phyloP scores from a whole-genome alignment of 2,113 vertebrate genomes.

The Pelusios castaneus region DNA sequence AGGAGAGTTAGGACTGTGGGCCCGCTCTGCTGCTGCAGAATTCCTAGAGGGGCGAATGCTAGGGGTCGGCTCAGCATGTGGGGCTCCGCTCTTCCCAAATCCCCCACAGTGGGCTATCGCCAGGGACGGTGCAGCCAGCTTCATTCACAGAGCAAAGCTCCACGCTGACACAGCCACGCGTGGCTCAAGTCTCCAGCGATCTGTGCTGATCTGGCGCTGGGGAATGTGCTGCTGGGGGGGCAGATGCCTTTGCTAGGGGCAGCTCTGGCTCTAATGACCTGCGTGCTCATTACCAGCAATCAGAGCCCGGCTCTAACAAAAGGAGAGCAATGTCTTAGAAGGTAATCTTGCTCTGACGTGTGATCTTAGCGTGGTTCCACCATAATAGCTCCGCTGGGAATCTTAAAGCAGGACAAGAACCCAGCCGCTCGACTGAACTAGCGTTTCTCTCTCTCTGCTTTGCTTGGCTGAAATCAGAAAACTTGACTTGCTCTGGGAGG shows the following conservation, averaged over 20 bases:
- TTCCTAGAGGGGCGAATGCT: neutral
- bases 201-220: neutral
- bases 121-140: neutral
- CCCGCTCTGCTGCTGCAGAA: neutral
- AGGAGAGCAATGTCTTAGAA: neutral
- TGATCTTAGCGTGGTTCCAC: neutral
- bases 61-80: fast-evolving
- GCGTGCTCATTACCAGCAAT: conserved; percentile 60
- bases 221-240: neutral
- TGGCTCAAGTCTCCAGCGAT: neutral
- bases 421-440: neutral
- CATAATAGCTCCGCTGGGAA: neutral
- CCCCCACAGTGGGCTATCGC: neutral
- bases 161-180: neutral
- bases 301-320: conserved; percentile 64
- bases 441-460: neutral
- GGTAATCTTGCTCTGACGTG: neutral
- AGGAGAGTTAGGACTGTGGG: neutral
- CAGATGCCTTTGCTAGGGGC: neutral
- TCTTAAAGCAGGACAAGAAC: neutral
- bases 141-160: neutral
- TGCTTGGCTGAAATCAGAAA: neutral
- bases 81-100: neutral
- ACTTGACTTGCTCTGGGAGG: conserved; percentile 1
- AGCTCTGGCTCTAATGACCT: conserved; percentile 1